Evolutionary conservation across 2,113 vertebrate genomes (phyloP).

Genomic region (Tragelaphus imberbis): DNA sequence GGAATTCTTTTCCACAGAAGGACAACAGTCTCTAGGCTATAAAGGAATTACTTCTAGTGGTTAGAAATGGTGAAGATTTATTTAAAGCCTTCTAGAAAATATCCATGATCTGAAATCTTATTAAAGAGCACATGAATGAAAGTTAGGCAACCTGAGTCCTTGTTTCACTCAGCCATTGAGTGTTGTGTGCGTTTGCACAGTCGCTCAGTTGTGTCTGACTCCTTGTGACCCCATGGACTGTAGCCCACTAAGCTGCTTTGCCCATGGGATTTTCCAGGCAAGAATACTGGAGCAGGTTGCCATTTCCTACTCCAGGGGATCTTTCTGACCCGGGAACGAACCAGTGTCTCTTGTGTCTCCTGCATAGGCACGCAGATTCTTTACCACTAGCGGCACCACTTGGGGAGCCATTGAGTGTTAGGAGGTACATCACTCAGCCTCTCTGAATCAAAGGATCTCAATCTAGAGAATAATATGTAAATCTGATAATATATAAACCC

Average conservation of each 20-base stretch:
- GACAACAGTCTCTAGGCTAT: background rate
- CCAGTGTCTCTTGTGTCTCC: background rate
- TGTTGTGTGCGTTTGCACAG: background rate
- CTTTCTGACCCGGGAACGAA: background rate
- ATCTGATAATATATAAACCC: background rate
- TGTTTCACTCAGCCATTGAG: background rate
- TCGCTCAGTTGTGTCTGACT: background rate
- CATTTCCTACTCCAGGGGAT: background rate
- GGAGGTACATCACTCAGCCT: background rate
- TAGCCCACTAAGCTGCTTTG: background rate
- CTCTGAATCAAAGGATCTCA: background rate
- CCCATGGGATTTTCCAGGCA: background rate
- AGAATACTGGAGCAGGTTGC: background rate
- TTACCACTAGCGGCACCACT: background rate
- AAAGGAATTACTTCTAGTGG: background rate
- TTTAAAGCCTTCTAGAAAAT: slow-evolving; percentile 12
- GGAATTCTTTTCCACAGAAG: background rate
- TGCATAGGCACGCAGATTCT: background rate
- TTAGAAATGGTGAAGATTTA: background rate
- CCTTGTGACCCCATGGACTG: background rate
- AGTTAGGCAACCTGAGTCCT: background rate
- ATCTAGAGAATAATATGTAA: background rate
- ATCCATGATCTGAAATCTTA: background rate
- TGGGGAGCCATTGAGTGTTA: background rate
- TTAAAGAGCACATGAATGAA: background rate